A percentile compares a stretch with the other conserved stretches of the same genome.
phyloP scores from a whole-genome alignment of 2,113 vertebrate species.

The Leuciscus idus region DNA sequence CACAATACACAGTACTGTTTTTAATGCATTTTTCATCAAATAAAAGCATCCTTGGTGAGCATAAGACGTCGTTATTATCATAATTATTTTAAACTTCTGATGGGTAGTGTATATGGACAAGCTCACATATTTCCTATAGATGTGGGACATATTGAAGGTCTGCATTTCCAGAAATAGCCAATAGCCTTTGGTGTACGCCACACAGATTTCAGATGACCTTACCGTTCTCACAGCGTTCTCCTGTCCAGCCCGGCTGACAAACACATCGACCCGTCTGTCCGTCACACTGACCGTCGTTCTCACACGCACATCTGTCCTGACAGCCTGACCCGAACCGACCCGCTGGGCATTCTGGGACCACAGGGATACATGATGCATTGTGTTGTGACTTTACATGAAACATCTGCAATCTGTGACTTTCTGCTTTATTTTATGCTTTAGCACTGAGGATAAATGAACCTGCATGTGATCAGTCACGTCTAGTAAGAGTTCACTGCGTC shows the following conservation, averaged over 20 bases:
- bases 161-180: background rate
- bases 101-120: no score
- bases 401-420: no score
- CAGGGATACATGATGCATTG: no score
- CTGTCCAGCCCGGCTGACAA: conserved; percentile 83
- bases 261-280: conserved; percentile 73
- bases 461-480: background rate
- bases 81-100: no score
- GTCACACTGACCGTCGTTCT: conserved; percentile 82
- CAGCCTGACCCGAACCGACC: conserved; percentile 78
- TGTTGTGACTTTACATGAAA: no score
- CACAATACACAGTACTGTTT: no score
- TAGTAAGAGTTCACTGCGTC: no score
- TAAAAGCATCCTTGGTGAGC: no score
- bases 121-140: background rate
- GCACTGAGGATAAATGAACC: background rate
- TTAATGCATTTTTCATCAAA: no score
- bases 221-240: conserved; percentile 81
- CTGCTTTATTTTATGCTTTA: background rate
- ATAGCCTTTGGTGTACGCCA: no score
- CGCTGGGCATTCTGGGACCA: conserved; percentile 76
- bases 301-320: conserved; percentile 79
- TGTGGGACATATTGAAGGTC: background rate
- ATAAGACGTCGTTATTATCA: no score
- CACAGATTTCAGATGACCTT: conserved; percentile 44